Evolutionary conservation across 2,797 vertebrate species (phyloP), one percentile per base, ranked within the genome.

Genomic region (Psittacula derbiana): DNA sequence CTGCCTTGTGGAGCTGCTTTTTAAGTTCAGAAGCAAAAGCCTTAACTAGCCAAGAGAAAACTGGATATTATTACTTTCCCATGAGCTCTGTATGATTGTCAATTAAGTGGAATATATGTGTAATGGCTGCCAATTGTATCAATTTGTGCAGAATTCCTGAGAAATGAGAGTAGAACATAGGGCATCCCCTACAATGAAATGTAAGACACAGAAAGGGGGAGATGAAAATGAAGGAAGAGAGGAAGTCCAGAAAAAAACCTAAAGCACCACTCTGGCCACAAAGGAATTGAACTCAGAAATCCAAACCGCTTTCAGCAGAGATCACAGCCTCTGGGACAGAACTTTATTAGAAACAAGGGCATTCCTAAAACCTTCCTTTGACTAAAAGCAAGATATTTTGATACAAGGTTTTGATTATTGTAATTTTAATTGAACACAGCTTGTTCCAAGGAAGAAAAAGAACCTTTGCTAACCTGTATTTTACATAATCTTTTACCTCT

Each of bases 21-120:
- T 93, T 38, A 95, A 91, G 82, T 84, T 91, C 0, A 7, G 76
- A 97, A 95, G 90, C 52, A 95, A 97, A 97, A 64, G 33, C 92
- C 80, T 65, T 76, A 90, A 86, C 90, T 46, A 80, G 90, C 75
- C 60, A 47, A 93, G 92, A 90, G 74, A 90, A 86, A 81, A 72
- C 43, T 67, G 87, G 76, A 23, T 88, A 79, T 92, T 94, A 52
- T 70, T 47, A 72, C 85, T 86, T 96, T 81, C 50, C 85, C 86
- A 65, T 81, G 93, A 90, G 93, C 85, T 88, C 91, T 84, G 72
- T 80, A 69, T 64, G 72, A 86, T 93, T 92, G 88, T 96, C 93
- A 95, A 12, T 96, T 94, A 96, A 84, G 47, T 70, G 66, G 66
- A 90, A 88, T 93, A 86, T 86, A 62, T 60, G 40, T 78, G 66